Conservation (phyloP, 2,113 vertebrate genomes). For the Laterallus jamaicensis region DNA sequence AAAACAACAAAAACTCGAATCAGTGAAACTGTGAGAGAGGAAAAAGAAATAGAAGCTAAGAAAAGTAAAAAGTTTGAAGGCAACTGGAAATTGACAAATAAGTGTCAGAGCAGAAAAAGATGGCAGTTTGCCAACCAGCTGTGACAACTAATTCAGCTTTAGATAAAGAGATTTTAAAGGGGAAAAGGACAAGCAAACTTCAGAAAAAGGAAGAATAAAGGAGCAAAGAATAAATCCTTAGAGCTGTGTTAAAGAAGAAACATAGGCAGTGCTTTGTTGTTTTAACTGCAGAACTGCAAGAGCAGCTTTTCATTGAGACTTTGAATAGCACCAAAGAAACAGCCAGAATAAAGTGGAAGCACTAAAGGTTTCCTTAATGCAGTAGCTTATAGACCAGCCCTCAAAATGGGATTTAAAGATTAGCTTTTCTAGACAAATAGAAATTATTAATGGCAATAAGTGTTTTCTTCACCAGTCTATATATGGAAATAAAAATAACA, state of each 20-base stretch:
- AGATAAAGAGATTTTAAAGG: constrained; percentile 71
- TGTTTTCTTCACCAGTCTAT: background rate
- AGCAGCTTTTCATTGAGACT: constrained; percentile 35
- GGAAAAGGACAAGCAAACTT: constrained; percentile 58
- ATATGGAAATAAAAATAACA: background rate
- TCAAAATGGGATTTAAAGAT: constrained; percentile 34
- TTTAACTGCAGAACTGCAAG: constrained; percentile 64
- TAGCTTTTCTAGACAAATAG: constrained; percentile 21
- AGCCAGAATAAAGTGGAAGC: constrained; percentile 39
- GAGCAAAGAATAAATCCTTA: constrained; percentile 59
- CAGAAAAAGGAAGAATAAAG: constrained; percentile 58
- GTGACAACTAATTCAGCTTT: constrained; percentile 66
- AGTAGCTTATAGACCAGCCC: constrained; percentile 16
- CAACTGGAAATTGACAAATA: constrained; percentile 63
- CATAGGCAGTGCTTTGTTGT: constrained; percentile 55
- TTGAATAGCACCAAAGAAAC: constrained; percentile 57
- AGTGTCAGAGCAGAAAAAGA: constrained; percentile 28
- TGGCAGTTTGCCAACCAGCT: constrained; percentile 68
- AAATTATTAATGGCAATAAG: constrained; percentile 9
- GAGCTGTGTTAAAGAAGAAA: constrained; percentile 51
- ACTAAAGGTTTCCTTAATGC: constrained; percentile 43
- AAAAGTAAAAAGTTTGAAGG: constrained; percentile 47
- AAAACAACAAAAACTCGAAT: constrained; percentile 46
- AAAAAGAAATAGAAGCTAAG: constrained; percentile 15
- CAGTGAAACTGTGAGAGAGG: background rate